phyloP scores from a whole-genome alignment of 2,113 vertebrate genomes.

The Cyanoliseus patagonus region DNA sequence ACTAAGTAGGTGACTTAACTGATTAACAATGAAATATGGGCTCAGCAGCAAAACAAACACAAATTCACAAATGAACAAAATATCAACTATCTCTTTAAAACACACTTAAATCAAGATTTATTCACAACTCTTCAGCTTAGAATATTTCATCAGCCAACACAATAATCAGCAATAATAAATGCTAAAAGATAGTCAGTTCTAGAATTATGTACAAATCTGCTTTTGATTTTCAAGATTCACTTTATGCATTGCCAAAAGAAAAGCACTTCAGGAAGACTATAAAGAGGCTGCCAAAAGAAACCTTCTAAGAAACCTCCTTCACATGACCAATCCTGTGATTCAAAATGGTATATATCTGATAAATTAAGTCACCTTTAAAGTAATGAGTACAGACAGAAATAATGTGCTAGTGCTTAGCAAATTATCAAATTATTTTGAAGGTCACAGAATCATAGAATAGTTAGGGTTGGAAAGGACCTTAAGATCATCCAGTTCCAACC shows the following conservation, averaged over 20 bases:
- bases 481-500: too few species aligned
- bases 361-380: background rate
- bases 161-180: constrained; percentile 14
- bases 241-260: background rate
- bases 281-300: background rate
- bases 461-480: too few species aligned
- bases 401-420: background rate
- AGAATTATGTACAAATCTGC: constrained; percentile 39
- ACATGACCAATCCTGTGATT: background rate
- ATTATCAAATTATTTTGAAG: constrained; percentile 24
- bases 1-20: constrained; percentile 34
- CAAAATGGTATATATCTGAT: background rate
- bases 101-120: constrained; percentile 16
- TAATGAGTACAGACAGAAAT: background rate
- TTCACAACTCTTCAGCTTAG: background rate
- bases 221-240: constrained; percentile 16
- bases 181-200: background rate
- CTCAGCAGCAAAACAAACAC: constrained; percentile 11
- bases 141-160: background rate
- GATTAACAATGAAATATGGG: constrained; percentile 37
- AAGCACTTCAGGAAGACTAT: background rate
- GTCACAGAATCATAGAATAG: background rate
- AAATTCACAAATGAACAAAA: background rate
- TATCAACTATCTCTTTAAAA: constrained; percentile 8
- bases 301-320: background rate